A percentile compares a stretch with the other conserved stretches of the same genome.
phyloP scores from a whole-genome alignment of 2,888 invertebrate genomes.

The Luperina nickerlii region DNA sequence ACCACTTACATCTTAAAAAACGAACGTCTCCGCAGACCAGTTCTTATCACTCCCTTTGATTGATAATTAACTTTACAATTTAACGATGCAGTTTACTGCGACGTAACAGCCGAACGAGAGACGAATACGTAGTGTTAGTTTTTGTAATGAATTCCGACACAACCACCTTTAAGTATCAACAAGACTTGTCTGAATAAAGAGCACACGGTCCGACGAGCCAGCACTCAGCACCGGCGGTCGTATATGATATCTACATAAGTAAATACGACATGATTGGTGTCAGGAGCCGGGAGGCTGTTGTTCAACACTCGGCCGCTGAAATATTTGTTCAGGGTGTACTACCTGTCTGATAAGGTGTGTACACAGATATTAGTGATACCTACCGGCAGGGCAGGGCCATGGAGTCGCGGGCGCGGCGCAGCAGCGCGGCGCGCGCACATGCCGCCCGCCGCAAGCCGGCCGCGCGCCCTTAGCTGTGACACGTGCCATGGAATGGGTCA shows the following conservation, averaged over 20 bases:
- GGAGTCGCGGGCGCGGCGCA: slow-evolving; percentile 52
- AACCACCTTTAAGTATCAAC: slow-evolving; percentile 54
- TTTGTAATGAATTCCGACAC: slow-evolving; percentile 49
- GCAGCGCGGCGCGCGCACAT: slow-evolving; percentile 12
- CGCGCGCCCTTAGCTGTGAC: slow-evolving; percentile 57
- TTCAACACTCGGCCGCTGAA: slow-evolving; percentile 41
- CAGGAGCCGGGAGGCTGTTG: slow-evolving; percentile 46
- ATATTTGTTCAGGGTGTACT: slow-evolving; percentile 54
- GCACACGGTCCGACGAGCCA: slow-evolving; percentile 6
- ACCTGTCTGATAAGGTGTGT: slow-evolving; percentile 58
- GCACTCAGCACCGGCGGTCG: background rate
- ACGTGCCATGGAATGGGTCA: slow-evolving; percentile 60
- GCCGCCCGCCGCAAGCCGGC: slow-evolving; percentile 33
- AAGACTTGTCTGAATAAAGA: slow-evolving; percentile 46
- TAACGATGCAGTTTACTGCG: slow-evolving; percentile 3
- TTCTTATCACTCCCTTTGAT: slow-evolving; percentile 30
- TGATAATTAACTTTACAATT: slow-evolving; percentile 22
- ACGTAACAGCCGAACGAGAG: slow-evolving; percentile 12
- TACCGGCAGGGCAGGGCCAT: slow-evolving; percentile 64
- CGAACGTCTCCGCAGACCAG: background rate
- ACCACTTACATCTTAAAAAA: slow-evolving; percentile 52
- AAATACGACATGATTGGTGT: slow-evolving; percentile 49
- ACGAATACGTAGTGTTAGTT: slow-evolving; percentile 34
- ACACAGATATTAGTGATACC: slow-evolving; percentile 56
- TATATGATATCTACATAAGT: slow-evolving; percentile 40